These are phyloP conservation scores for Psammodynastes pulverulentus DNA, from an alignment of 2,113 vertebrate genomes.

Conservation along the genomic window DNA sequence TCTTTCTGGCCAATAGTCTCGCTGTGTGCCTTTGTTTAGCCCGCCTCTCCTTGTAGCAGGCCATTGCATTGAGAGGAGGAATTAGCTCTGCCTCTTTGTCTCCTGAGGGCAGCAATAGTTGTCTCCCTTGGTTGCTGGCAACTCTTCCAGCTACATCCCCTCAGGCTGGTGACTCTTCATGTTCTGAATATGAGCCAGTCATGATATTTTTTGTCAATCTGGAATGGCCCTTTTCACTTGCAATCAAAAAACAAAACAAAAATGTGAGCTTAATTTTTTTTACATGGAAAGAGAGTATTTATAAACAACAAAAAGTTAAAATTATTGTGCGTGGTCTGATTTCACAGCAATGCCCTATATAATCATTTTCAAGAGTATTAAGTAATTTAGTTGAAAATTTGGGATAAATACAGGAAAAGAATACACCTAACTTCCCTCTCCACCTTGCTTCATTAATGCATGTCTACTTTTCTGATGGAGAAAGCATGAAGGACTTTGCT, in stretches of 20 bases:
- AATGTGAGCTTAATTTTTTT: no score
- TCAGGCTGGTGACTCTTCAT: no score
- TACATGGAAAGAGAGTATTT: neutral
- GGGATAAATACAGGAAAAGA: neutral
- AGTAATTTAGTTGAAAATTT: neutral
- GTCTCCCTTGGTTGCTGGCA: no score
- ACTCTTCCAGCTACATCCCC: no score
- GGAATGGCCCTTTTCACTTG: neutral
- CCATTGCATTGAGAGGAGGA: no score
- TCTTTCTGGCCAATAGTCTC: no score
- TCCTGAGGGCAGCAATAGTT: no score
- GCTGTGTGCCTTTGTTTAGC: no score
- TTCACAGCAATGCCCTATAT: neutral
- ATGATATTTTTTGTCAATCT: neutral
- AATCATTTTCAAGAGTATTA: neutral
- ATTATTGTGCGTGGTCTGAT: neutral
- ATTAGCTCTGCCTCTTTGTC: no score
- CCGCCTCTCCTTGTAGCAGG: no score
- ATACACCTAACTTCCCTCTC: neutral
- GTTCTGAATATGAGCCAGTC: no score
- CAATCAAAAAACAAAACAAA: no score
- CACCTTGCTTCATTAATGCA: neutral
- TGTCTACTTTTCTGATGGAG: neutral
- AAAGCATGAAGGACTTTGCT: neutral
- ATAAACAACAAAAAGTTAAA: neutral